Evolutionary conservation across 2,113 vertebrate species (phyloP), one percentile per base, ranked within the genome.

Genomic region (Pollachius pollachius): DNA sequence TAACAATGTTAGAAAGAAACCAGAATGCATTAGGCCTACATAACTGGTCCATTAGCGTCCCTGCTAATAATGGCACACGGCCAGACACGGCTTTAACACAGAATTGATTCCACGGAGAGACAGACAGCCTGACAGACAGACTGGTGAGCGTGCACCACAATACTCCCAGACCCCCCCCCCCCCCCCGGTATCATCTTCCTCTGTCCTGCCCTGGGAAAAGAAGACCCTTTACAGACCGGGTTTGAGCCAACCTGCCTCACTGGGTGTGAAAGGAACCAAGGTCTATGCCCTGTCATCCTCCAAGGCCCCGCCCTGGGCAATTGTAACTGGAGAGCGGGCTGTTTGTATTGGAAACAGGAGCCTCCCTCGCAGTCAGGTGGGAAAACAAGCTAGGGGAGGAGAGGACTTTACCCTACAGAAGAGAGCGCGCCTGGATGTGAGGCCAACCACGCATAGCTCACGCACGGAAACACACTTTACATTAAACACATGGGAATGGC

Each of bases 291-390:
- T 13, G 79, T 79, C 72, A 68, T 74, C 76, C 66, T 62, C 68
- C 13, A 12, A 67, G 71, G 76, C 65, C 74, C 67, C 80, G 74
- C 82, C 81, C 78, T 86, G 69, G 78, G 84, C 78, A 90, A 89
- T 89, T 87, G 90, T 84, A 92, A 91, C 85, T 62, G 62, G 89
- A 91, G 89, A 91, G 68, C 68, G 21, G 71, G 59, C 71, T 84
- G 87, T 89, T 90, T 91, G 88, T 86, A 83, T 73, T 91, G 83
- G 88, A 92, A 91, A 92, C 89, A 78, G 67, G 78, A 89, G 86
- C 84, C 77, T 76, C 73, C 73, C 69, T 76, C 74, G 74, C 72
- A 81, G 77, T 82, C 83, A 84, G 84, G 79, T 84, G 78, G 80
- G 79, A 87, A 86, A 87, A 89, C 78, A 81, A 85, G 73, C 41